Evolutionary conservation across 30 jellyfish, hydroid and myxozoan species (phyloP), one percentile per base, ranked within the genome.

Genomic region (Hydractinia symbiolongicarpus): DNA sequence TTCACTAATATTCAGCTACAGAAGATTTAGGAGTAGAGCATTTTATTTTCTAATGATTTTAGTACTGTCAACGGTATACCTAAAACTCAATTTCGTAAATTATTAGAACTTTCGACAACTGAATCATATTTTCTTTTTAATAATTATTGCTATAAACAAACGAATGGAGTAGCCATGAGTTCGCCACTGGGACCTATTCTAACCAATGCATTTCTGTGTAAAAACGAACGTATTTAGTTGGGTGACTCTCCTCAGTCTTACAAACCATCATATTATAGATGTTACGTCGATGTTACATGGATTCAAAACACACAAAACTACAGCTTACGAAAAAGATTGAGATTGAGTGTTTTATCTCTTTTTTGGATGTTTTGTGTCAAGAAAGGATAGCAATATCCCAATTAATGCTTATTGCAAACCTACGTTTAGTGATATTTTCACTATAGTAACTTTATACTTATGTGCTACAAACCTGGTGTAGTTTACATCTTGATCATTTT

Each of bases 171-270:
- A 15, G 78, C 78, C 78, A 67, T 67, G 78, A 49, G 78, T 67
- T 67, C 78, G 21, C 78, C 86, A 58, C 30, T 79, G 86, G 86
- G 83, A 20, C 86, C 86, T 21, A 70, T 62, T 50, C 69, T 79
- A 50, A 76, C 82, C 17, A n/a, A 50, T 10, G 44, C 44, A 30
- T 30, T 11, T 68, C 49, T 68, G 44, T 30, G 44, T 30, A 0
- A 30, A 30, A 30, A 58, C 69, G 69, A 58, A 58, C 69, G 69
- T 58, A 58, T 58, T 58, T 58, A 3, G 69, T 58, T 58, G 19
- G 3, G 3, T 58, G 69, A 58, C 17, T 58, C 17, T 58, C 69
- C 69, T 58, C 3, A 16, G 69, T 58, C 69, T 58, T 58, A 0
- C 3, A 58, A 58, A 58, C 69, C 69, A 0, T 1, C 69, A 11